Conservation (phyloP, 2,888 invertebrate genomes). For the Hirtodrosophila duncani region DNA sequence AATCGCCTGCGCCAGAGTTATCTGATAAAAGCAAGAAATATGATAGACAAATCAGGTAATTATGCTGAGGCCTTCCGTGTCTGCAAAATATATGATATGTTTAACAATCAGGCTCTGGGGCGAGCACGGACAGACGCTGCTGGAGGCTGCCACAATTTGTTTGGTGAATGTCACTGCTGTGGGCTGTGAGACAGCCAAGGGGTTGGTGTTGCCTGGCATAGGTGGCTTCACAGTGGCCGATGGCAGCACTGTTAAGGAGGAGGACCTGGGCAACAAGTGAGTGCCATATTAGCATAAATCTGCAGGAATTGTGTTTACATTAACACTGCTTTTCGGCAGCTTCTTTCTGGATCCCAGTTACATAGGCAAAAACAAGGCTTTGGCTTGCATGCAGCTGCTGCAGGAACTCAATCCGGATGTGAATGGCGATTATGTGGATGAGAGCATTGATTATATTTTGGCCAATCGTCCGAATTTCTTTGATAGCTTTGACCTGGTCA, state of each 20-base stretch:
- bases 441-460: conserved; percentile 90
- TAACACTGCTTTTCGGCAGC: conserved; percentile 78
- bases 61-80: too few relatives aligned
- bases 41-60: conserved; percentile 85
- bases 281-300: conserved; percentile 15
- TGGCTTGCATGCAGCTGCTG: conserved; percentile 88
- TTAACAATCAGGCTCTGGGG: conserved; percentile 99
- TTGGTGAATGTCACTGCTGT: conserved; percentile 94
- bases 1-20: conserved; percentile 83
- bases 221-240: conserved; percentile 96
- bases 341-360: conserved; percentile 93
- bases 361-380: conserved; percentile 90
- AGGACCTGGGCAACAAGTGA: conserved; percentile 96
- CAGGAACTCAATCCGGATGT: conserved; percentile 96
- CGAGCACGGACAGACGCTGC: conserved; percentile 94
- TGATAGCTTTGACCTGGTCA: conserved; percentile 89
- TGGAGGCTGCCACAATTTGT: conserved; percentile 94
- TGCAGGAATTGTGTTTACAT: too few relatives aligned
- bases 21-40: conserved; percentile 87
- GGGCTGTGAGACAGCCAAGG: conserved; percentile 97
- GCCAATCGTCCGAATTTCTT: conserved; percentile 93
- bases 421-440: conserved; percentile 93
- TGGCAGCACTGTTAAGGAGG: conserved; percentile 88
- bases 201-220: conserved; percentile 95
- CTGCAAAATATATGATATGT: too few relatives aligned